phyloP scores from a whole-genome alignment of 2,888 invertebrate genomes.

The Rhyacophila evoluta region DNA sequence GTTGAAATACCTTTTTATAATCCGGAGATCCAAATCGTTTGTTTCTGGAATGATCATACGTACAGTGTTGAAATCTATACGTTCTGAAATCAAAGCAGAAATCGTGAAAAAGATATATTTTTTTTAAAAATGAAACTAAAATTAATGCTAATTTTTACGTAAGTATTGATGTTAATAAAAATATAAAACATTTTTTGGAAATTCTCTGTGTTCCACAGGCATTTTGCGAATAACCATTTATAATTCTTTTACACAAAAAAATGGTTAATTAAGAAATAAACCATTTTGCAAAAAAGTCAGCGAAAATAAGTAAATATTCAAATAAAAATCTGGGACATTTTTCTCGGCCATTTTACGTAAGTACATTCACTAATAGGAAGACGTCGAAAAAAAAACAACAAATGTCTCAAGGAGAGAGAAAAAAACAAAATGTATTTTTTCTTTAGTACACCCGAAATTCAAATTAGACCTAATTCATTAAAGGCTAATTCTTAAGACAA shows the following conservation, averaged over 20 bases:
- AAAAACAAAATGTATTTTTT: neutral
- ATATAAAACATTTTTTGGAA: no score
- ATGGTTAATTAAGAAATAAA: slow-evolving; percentile 3
- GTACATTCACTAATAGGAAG: neutral
- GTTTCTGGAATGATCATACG: no score
- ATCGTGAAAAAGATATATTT: no score
- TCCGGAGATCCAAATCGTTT: no score
- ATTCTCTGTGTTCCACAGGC: neutral
- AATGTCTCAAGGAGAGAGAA: neutral
- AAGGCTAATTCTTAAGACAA: slow-evolving; percentile 9
- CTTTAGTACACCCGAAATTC: neutral
- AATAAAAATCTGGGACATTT: slow-evolving; percentile 10
- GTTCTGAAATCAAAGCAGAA: no score
- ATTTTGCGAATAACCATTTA: neutral
- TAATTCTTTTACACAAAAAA: neutral
- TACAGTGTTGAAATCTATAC: no score
- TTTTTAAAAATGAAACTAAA: no score
- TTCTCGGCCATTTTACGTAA: neutral
- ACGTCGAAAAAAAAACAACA: neutral
- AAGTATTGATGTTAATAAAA: no score
- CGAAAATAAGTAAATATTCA: slow-evolving; percentile 9
- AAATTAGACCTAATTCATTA: slow-evolving; percentile 17
- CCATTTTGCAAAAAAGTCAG: neutral
- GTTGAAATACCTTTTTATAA: no score
- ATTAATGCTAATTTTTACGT: no score